Evolutionary conservation across 2,888 invertebrate species (phyloP), one percentile per base, ranked within the genome.

Genomic region (Eustalomyia histrio): DNA sequence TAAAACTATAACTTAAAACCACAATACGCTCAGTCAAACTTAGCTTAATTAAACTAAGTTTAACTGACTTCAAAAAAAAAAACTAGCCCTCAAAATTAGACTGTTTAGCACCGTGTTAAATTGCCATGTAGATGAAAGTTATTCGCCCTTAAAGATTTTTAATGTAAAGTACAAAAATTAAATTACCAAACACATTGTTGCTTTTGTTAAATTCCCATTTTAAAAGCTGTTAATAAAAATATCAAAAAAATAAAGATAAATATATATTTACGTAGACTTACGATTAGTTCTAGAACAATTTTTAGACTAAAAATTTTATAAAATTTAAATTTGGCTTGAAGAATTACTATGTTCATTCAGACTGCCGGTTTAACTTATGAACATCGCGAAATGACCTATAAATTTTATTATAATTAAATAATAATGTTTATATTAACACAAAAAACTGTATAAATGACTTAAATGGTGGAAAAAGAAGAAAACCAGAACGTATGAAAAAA

Each of bases 381-480:
- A 63, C 47, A 29, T 16, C 29, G 24, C 29, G 10, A 63, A 47
- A 63, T 63, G 47, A 29, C n/a, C 47, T 47, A 47, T 63, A 63
- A 16, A 63, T 63, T 63, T 63, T 63, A 29, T 16, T 63, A 47
- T 50, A 63, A 63, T 29, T 63, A 47, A 47, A 63, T 63, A 47
- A 29, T 47, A 63, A 63, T 63, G 47, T 47, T 29, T 16, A 63
- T 29, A 47, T 24, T 16, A 63, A 63, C 24, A 63, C 14, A 61
- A n/a, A n/a, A n/a, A n/a, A n/a, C n/a, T n/a, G n/a, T n/a, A n/a
- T n/a, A n/a, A n/a, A 43, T 61, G 61, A 21, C 21, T 43, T n/a
- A 61, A 61, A 63, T 24, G 16, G 18, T 8, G 29, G n/a, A 61
- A 9, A 39, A 14, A 14, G 43, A 60, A 10, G 39, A 18, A 39